phyloP scores from a whole-genome alignment of 2,113 vertebrate species.

The pig (Sus scrofa) region DNA sequence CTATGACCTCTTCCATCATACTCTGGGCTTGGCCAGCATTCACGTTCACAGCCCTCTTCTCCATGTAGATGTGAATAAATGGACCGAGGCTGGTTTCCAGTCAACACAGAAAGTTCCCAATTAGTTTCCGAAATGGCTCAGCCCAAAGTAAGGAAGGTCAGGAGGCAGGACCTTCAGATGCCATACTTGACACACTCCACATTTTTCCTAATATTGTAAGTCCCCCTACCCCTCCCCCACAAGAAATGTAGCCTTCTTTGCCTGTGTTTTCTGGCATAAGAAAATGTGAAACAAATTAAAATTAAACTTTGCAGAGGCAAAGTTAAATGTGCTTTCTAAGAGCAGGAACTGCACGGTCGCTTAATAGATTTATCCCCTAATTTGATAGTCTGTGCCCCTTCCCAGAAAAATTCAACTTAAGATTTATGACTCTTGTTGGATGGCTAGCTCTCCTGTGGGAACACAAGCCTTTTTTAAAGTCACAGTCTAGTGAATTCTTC shows the following conservation, averaged over 20 bases:
- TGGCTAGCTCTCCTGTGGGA: background rate
- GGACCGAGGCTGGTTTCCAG: conserved; percentile 48
- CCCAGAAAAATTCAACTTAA: background rate
- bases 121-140: conserved; percentile 54
- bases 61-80: conserved; percentile 50
- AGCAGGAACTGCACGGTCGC: background rate
- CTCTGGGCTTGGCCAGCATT: conserved; percentile 20
- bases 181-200: background rate
- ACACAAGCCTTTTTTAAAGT: background rate
- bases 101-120: conserved; percentile 47
- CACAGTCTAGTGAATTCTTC: background rate
- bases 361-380: background rate
- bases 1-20: conserved; percentile 73
- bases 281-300: conserved; percentile 11
- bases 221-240: background rate
- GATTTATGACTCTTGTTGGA: background rate
- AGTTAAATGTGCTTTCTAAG: conserved; percentile 16
- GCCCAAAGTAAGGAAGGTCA: background rate
- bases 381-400: conserved; percentile 6
- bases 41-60: conserved; percentile 52
- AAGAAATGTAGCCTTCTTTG: background rate
- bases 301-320: background rate
- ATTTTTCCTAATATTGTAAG: background rate
- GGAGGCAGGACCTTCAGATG: background rate
- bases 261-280: background rate